Base-by-base conservation (phyloP, 1,140 invertebrate genomes). In the Pogonognathellus flavescens region DNA sequence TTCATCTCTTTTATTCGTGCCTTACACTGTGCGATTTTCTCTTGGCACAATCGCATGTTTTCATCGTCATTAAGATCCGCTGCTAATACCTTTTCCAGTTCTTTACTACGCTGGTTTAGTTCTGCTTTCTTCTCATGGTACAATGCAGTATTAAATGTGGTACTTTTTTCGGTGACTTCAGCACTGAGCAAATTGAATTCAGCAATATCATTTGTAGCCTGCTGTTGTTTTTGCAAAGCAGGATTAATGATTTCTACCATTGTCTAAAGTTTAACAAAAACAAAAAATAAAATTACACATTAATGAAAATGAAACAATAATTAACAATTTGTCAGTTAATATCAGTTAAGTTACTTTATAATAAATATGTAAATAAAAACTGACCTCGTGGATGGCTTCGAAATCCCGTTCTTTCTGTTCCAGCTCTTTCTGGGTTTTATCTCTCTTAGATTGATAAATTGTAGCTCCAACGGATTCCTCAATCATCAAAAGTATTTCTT, bases 381-480 rank as follows among this genome's bases (percentile, higher is more conserved):
- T 91, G 93, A 97, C 96, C 89, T 93, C 92, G 90, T 96, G 94
- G 25, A 99, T 95, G 91, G 98, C 96, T 55, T 93, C 92, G 0
- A 99, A 91, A 91, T 97, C 98, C 5, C 93, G 93, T 91, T 99
- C 96, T 91, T 99, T 99, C 89, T 97, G 98, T 87, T 96, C 95
- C 86, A 99, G 97, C 0, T 95, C 96, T 90, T 94, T 96, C 86
- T 96, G 93, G 0, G 97, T 95, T 52, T 93, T 93, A 89, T 97
- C 95, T 89, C 97, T 98, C 90, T 99, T 99, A 0, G 93, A 93
- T 91, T 99, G 98, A 91, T 99, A 99, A 93, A 99, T 95, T 89
- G 95, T 95, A 1, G 98, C 99, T n/a, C 98, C 98, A 1, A 98
- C 97, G 31, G 98, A 98, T 92, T 99, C 99, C 92, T 99, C 99